phyloP scores from a whole-genome alignment of 2,797 vertebrate genomes.

The Helicolenus hilgendorfi region DNA sequence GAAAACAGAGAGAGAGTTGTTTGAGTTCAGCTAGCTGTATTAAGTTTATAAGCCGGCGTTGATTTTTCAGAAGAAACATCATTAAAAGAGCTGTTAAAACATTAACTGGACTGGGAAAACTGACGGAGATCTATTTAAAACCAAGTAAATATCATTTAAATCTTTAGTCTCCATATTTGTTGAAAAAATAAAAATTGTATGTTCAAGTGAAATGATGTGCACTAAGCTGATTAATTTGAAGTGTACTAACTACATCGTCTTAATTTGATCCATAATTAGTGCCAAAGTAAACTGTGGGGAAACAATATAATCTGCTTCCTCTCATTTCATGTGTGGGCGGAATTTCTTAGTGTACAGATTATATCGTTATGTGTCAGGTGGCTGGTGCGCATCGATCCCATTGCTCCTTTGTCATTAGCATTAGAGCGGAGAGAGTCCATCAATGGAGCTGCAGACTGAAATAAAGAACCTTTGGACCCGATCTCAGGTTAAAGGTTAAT shows the following conservation, averaged over 20 bases:
- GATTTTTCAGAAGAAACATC: background rate
- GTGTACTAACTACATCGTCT: background rate
- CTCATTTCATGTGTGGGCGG: background rate
- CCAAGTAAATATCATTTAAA: background rate
- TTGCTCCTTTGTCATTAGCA: constrained; percentile 19
- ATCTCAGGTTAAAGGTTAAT: constrained; percentile 57
- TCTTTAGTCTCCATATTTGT: background rate
- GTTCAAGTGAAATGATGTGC: no score
- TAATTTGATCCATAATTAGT: background rate
- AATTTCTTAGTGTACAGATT: background rate
- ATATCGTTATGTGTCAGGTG: background rate
- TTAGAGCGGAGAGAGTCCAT: constrained; percentile 12
- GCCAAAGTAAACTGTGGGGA: background rate
- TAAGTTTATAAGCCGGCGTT: background rate
- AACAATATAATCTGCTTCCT: background rate
- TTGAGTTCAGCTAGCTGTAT: background rate
- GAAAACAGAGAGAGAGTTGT: background rate
- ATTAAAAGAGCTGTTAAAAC: background rate
- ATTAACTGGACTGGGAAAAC: background rate
- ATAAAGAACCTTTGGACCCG: constrained; percentile 22
- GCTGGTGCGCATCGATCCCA: background rate
- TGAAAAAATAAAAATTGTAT: no score
- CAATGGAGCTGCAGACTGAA: constrained; percentile 10
- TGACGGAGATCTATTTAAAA: background rate
- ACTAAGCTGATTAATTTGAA: background rate